Evolutionary conservation across 2,797 vertebrate genomes (phyloP), one percentile per base, ranked within the genome.

Genomic region (Coendou prehensilis): DNA sequence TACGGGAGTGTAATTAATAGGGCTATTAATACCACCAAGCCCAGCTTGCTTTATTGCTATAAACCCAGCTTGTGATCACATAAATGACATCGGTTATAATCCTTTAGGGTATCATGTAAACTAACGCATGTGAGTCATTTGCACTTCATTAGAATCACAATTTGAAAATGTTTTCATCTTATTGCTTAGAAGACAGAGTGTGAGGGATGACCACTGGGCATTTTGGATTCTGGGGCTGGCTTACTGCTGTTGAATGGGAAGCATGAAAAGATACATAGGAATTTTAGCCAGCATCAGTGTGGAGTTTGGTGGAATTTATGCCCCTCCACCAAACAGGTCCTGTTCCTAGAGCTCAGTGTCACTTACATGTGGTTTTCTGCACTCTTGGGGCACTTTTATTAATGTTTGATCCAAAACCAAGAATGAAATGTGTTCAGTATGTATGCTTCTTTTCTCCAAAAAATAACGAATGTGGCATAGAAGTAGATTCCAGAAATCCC

Each of bases 1-100:
- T 98, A 97, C 92, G 96, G 97, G 76, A 78, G 28, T 93, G 76
- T 98, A 98, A 98, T 98, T 98, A 98, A 97, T 97, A 97, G 93
- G 75, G 73, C 96, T 98, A 94, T 98, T 98, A 98, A 98, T 98
- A 95, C 92, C 97, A 87, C 93, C 84, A 96, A 95, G 96, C 97
- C 97, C 97, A 93, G 93, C 88, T 97, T 97, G 92, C 95, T 98
- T 98, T 98, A 97, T 96, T 98, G 97, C 96, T 96, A 10, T 96
- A 97, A 98, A 96, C 96, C 97, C 97, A 98, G 97, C 95, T 98
- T 98, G 96, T 96, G 97, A 97, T 97, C 96, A 97, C 94, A 86
- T 98, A 98, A 98, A 98, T 97, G 96, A 92, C 97, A 98, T 97
- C 95, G 95, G 89, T 94, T 97, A 96, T 96, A 97, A 95, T 79